phyloP scores from a whole-genome alignment of 2,113 vertebrate genomes.

The Urocolius indicus region DNA sequence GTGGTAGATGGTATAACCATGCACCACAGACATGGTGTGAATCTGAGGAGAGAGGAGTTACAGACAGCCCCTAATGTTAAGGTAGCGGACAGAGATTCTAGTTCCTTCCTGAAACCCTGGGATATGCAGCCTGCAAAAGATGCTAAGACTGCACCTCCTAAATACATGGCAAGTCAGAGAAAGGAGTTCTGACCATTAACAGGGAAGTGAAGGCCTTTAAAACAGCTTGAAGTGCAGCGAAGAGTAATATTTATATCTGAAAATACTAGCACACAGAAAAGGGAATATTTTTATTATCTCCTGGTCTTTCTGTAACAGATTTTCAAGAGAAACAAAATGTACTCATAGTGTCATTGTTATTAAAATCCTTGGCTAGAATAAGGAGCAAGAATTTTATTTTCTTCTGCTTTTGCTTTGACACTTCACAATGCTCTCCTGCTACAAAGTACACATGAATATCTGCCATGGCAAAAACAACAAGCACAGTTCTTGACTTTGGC shows the following conservation, averaged over 20 bases:
- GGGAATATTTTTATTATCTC: background rate
- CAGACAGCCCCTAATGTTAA: background rate
- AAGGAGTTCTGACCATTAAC: background rate
- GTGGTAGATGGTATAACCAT: background rate
- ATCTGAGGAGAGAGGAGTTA: background rate
- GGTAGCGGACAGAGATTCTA: background rate
- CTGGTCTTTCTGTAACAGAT: background rate
- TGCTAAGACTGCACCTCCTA: background rate
- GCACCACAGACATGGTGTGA: background rate
- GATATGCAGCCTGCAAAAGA: background rate
- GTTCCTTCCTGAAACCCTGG: background rate
- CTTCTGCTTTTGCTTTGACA: conserved; percentile 12
- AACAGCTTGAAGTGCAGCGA: background rate
- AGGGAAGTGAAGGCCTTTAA: background rate
- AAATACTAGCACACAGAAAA: background rate
- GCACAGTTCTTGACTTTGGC: background rate
- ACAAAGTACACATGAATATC: background rate
- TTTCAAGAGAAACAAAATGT: conserved; percentile 10
- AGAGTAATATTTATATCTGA: background rate
- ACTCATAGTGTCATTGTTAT: background rate
- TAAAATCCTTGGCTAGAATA: conserved; percentile 12
- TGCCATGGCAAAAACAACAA: background rate
- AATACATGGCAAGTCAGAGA: background rate
- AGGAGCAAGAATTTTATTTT: background rate
- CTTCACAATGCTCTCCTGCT: background rate